These are phyloP conservation scores for Benthosema pterotum DNA, from an alignment of 2,797 vertebrate species.

Conservation along the genomic window DNA sequence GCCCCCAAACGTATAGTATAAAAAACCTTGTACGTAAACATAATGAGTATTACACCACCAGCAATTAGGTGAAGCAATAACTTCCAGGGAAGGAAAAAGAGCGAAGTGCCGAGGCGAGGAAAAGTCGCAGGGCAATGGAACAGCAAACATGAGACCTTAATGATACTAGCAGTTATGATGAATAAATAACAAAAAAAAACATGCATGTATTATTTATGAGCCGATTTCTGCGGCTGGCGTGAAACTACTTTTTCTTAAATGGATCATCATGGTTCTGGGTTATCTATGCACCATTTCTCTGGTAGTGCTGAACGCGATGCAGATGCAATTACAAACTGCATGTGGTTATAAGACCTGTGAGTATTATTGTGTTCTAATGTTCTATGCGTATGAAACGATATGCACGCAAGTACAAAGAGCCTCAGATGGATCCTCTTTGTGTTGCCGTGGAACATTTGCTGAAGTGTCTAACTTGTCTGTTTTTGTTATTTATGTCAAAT, in stretches of 20 bases:
- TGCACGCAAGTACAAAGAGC: no score
- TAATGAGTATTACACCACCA: no score
- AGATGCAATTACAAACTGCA: constrained; percentile 25
- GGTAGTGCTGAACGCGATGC: constrained; percentile 34
- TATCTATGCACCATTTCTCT: constrained; percentile 32
- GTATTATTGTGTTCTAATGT: no score
- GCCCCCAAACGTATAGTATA: no score
- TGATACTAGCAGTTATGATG: constrained; percentile 69
- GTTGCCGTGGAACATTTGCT: neutral
- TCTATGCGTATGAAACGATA: no score
- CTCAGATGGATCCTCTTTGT: no score
- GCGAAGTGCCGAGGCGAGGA: constrained; percentile 16
- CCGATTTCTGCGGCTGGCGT: constrained; percentile 64
- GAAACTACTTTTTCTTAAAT: constrained; percentile 59
- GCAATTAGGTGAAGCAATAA: constrained; percentile 52
- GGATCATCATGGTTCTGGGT: constrained; percentile 43
- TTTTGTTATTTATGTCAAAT: no score
- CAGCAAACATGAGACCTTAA: constrained; percentile 48
- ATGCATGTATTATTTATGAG: constrained; percentile 74
- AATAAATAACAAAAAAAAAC: constrained; percentile 74
- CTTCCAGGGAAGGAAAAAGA: constrained; percentile 29
- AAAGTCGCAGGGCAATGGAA: constrained; percentile 34
- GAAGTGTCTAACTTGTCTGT: no score
- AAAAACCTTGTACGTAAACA: no score
- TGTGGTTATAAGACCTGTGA: constrained; percentile 38